Percentiles rank a stretch among this genome's conserved stretches.
These are phyloP conservation scores for Idaea dimidiata DNA, from an alignment of 2,888 invertebrate genomes.

Conservation along the genomic window DNA sequence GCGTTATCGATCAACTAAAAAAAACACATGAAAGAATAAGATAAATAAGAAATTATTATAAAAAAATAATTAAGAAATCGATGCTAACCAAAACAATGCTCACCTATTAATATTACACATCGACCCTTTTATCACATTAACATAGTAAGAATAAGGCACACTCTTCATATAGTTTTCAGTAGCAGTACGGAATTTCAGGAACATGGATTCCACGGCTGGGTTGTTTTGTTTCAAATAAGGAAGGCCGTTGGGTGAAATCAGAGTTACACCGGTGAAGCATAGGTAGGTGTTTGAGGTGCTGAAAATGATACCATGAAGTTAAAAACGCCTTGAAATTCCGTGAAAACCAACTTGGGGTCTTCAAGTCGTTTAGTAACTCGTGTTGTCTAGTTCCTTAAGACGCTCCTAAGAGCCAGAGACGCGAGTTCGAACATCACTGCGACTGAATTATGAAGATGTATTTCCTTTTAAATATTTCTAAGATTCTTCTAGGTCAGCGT, in stretches of 20 bases:
- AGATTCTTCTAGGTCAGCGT: neutral
- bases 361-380: no score
- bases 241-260: slow-evolving; percentile 83
- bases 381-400: no score
- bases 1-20: no score
- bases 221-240: slow-evolving; percentile 54
- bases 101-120: slow-evolving; percentile 80
- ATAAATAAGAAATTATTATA: no score
- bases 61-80: no score
- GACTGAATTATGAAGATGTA: no score
- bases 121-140: slow-evolving; percentile 82
- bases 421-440: no score
- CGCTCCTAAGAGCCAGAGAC: no score
- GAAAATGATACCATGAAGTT: slow-evolving; percentile 18
- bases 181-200: slow-evolving; percentile 67
- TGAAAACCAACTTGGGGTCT: no score
- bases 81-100: slow-evolving; percentile 14
- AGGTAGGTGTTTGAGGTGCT: slow-evolving; percentile 69
- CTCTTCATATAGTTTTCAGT: slow-evolving; percentile 75
- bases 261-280: slow-evolving; percentile 84
- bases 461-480: no score
- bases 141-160: slow-evolving; percentile 82
- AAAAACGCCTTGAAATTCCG: no score
- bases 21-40: no score
- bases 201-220: slow-evolving; percentile 64